Base-by-base conservation (phyloP, 2,888 invertebrate genomes). In the Drosophila sordidapex region DNA sequence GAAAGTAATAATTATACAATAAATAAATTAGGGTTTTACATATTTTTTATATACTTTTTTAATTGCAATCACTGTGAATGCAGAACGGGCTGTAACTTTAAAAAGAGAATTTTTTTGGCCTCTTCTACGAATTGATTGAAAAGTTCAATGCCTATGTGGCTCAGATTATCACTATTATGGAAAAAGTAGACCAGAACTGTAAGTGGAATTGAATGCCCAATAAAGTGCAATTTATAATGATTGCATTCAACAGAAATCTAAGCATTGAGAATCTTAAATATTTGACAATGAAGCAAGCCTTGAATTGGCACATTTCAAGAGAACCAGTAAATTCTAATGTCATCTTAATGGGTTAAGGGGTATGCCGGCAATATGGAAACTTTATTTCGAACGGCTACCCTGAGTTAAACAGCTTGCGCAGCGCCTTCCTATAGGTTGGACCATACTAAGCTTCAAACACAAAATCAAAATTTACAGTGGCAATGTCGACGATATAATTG, bases 161-260 rank as follows among this genome's bases (percentile, higher is more conserved):
- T n/a, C 40, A n/a, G 40, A n/a, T n/a, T 40, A 40, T 40, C n/a
- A 10, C n/a, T 40, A n/a, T 4, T 40, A 40, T 10, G 40, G 1
- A 10, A 40, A 40, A 40, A n/a, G 40, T 8, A n/a, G n/a, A n/a
- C 8, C 38, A 38, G n/a, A 8, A 38, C 38, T 8, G 38, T n/a
- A n/a, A 40, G 40, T 40, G n/a, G n/a, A 40, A n/a, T n/a, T 40
- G 40, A 31, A 40, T 40, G 40, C n/a, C n/a, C n/a, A 40, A n/a
- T n/a, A n/a, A 10, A 40, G n/a, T n/a, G 40, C 0, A 40, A 40
- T 4, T 40, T 10, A 10, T 40, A 1, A n/a, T 2, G 4, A 40
- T 10, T 40, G 10, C n/a, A 38, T 38, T 38, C 38, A 38, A 38
- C 8, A 38, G n/a, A n/a, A 10, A 40, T n/a, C 38, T 40, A n/a